A percentile compares a stretch with the other conserved stretches of the same genome.
Conservation (phyloP, 2,113 vertebrate species). For the Parus major region DNA sequence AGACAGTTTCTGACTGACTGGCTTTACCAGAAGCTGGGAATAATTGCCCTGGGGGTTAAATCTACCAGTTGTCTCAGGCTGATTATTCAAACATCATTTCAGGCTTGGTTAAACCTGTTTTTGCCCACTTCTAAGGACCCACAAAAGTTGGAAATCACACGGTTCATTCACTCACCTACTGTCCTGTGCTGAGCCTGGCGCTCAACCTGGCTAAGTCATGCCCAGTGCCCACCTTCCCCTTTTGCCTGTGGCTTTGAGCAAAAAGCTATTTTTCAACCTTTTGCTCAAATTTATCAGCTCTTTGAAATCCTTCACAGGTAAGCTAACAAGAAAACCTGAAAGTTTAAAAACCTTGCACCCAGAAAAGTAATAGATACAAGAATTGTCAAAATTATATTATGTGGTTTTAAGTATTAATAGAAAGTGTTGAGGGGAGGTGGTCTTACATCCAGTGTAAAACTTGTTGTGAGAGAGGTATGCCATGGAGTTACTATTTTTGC, state of each 20-base stretch:
- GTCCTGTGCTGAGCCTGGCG: background rate
- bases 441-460: background rate
- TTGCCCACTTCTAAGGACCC: background rate
- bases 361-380: background rate
- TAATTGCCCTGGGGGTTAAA: background rate
- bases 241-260: background rate
- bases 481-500: background rate
- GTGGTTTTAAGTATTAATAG: background rate
- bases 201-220: background rate
- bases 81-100: background rate
- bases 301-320: background rate
- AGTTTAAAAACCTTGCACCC: background rate
- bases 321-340: background rate
- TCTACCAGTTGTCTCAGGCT: background rate
- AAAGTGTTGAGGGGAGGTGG: background rate
- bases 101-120: background rate
- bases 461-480: background rate
- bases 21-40: accelerated
- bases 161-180: background rate
- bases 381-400: constrained; percentile 1
- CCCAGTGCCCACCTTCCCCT: background rate
- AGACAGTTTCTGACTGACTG: background rate
- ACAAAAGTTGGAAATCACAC: background rate
- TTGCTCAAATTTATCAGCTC: background rate
- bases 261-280: background rate